A percentile compares a stretch with the other conserved stretches of the same genome.
These are phyloP conservation scores for Papilio elwesi DNA, from an alignment of 2,888 invertebrate species.

Conservation along the genomic window DNA sequence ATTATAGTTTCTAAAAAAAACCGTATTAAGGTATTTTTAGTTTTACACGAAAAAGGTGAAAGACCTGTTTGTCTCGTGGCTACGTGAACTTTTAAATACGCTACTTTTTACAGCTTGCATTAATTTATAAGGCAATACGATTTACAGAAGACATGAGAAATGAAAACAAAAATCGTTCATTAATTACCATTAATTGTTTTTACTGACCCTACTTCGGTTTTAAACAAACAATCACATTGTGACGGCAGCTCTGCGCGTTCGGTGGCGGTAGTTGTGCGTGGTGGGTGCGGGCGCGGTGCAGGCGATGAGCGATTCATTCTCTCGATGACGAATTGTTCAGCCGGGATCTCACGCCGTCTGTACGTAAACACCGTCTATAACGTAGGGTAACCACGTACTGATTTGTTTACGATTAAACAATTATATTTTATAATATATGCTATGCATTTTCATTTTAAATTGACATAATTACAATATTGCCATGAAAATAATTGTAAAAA, in stretches of 20 bases:
- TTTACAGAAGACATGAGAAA: conserved; percentile 13
- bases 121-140: background rate
- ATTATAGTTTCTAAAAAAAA: too few species aligned
- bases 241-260: conserved; percentile 15
- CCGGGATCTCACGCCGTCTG: conserved; percentile 51
- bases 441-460: background rate
- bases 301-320: conserved; percentile 76
- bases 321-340: conserved; percentile 77
- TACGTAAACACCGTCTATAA: conserved; percentile 54
- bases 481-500: too few species aligned
- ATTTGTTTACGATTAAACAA: conserved; percentile 1
- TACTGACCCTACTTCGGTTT: conserved; percentile 13
- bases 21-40: background rate
- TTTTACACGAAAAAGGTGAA: background rate
- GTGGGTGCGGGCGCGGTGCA: conserved; percentile 46
- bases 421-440: background rate
- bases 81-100: background rate
- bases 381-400: conserved; percentile 47
- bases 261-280: conserved; percentile 28
- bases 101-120: background rate
- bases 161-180: conserved; percentile 19
- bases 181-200: conserved; percentile 27
- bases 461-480: too few species aligned
- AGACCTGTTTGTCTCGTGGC: background rate
- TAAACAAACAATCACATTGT: conserved; percentile 8